Conservation (phyloP, 2,888 invertebrate species). For the Euzophera pinguis region DNA sequence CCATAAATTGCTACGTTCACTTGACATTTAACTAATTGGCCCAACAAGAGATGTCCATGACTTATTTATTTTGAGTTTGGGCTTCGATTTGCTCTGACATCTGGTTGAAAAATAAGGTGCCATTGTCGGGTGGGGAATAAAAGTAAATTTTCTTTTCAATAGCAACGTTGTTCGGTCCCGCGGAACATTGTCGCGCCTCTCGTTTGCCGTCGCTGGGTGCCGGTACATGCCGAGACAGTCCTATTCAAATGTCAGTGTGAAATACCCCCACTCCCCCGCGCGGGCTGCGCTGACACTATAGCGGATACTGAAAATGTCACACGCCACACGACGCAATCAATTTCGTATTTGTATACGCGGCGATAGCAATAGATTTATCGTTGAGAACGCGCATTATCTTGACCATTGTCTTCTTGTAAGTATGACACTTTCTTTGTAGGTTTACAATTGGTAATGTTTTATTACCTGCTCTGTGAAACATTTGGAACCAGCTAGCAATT, state of each 20-base stretch:
- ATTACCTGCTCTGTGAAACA: no score
- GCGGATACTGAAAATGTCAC: constrained; percentile 70
- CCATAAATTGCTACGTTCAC: constrained; percentile 7
- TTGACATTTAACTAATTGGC: constrained; percentile 14
- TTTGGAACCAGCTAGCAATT: no score
- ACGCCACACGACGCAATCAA: constrained; percentile 77
- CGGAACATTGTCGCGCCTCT: constrained; percentile 76
- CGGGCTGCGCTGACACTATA: constrained; percentile 28
- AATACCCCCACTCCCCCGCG: constrained; percentile 42
- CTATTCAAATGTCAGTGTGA: constrained; percentile 78
- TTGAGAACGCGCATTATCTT: constrained; percentile 44
- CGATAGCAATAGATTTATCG: constrained; percentile 67
- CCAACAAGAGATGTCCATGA: constrained; percentile 8
- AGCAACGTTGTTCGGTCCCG: constrained; percentile 63
- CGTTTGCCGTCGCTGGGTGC: constrained; percentile 70
- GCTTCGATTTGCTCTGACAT: constrained; percentile 13
- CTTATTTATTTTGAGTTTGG: constrained; percentile 7
- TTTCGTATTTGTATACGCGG: constrained; percentile 76
- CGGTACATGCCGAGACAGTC: constrained; percentile 74
- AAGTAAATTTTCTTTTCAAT: constrained; percentile 75
- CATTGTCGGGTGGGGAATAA: constrained; percentile 58
- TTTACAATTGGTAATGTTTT: not conserved
- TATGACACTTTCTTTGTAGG: not conserved
- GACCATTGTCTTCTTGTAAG: constrained; percentile 20
- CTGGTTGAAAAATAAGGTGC: constrained; percentile 52